phyloP scores from a whole-genome alignment of 2,888 invertebrate species.

The Meta bourneti region DNA sequence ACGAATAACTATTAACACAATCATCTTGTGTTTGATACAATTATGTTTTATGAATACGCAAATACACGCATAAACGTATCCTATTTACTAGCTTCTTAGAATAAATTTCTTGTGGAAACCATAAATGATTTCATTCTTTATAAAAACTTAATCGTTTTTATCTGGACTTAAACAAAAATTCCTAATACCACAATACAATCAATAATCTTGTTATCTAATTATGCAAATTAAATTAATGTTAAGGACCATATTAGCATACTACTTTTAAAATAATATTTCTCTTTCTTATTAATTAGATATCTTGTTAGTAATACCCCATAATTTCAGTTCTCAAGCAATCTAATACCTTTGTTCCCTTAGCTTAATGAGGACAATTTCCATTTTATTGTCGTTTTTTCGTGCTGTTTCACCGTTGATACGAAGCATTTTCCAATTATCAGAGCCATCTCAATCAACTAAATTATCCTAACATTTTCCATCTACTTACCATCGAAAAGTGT shows the following conservation, averaged over 20 bases:
- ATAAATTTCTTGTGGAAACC: no score
- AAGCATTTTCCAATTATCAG: background rate
- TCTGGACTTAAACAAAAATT: background rate
- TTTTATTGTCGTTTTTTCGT: background rate
- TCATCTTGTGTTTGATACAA: no score
- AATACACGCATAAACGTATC: no score
- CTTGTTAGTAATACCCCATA: background rate
- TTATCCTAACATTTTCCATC: background rate
- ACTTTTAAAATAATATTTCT: background rate
- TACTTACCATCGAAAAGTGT: background rate
- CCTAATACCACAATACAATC: background rate
- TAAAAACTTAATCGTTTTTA: no score
- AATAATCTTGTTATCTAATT: background rate
- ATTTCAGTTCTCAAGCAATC: background rate
- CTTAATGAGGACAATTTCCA: background rate
- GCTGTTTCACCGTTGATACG: background rate
- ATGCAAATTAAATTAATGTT: background rate
- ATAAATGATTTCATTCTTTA: no score
- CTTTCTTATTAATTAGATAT: background rate
- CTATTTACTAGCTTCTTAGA: no score
- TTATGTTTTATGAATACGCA: no score
- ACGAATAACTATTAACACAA: no score
- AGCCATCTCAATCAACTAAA: background rate
- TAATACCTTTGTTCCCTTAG: background rate
- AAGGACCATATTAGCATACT: background rate